Percentiles rank a stretch among this genome's conserved stretches.
Evolutionary conservation across 2,113 vertebrate genomes (phyloP).

Genomic region (Hipposideros armiger): DNA sequence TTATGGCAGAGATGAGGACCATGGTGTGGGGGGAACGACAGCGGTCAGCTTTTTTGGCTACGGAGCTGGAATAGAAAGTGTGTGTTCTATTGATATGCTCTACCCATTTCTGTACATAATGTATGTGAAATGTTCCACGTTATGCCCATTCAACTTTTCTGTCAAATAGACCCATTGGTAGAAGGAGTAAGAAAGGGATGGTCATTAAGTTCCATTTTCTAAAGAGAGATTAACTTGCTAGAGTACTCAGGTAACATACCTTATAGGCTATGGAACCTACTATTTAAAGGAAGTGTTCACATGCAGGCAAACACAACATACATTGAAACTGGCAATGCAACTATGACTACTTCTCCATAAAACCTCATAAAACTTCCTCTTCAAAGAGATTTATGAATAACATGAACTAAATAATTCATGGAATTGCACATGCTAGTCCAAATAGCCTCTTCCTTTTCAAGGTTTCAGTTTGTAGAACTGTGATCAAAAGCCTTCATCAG

Average conservation of each 20-base stretch:
- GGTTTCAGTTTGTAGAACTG: slow-evolving; percentile 87
- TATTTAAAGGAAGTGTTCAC: slow-evolving; percentile 67
- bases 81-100: not conserved
- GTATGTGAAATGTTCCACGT: not conserved
- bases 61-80: not conserved
- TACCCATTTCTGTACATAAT: not conserved
- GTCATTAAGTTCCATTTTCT: not conserved
- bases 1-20: not conserved
- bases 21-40: rapidly evolving
- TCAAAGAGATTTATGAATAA: slow-evolving; percentile 90
- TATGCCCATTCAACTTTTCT: not conserved
- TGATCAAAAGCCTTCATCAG: slow-evolving; percentile 93
- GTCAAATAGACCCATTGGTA: not conserved
- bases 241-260: not conserved
- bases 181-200: not conserved
- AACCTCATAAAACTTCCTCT: slow-evolving; percentile 84
- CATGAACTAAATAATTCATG: slow-evolving; percentile 90
- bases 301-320: slow-evolving; percentile 49
- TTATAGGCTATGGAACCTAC: slow-evolving; percentile 40
- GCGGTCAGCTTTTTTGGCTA: not conserved
- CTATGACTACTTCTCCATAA: slow-evolving; percentile 81
- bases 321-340: slow-evolving; percentile 78
- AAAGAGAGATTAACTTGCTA: not conserved
- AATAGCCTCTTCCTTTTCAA: slow-evolving; percentile 89
- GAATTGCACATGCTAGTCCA: slow-evolving; percentile 87